Conservation (phyloP, 1,140 invertebrate genomes). For the Conus ventricosus region DNA sequence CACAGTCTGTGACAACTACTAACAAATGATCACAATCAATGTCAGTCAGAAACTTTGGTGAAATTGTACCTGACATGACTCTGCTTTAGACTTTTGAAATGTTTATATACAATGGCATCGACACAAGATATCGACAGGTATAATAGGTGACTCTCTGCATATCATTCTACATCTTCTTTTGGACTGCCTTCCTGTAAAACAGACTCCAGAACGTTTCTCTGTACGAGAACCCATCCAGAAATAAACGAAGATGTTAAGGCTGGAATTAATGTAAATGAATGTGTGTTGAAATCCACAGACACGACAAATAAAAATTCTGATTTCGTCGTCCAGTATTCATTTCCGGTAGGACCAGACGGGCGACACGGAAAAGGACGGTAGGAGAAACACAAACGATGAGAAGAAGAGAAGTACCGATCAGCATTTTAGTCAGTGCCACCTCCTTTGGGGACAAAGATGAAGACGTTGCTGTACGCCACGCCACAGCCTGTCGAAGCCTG, state of each 20-base stretch:
- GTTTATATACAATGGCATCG: too few species aligned
- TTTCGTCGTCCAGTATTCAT: background rate
- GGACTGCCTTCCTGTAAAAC: background rate
- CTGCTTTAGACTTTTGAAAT: too few species aligned
- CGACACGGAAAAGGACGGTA: background rate
- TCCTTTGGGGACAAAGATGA: background rate
- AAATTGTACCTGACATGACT: too few species aligned
- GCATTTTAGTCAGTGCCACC: background rate
- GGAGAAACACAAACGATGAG: background rate
- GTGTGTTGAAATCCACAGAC: background rate
- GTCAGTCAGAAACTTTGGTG: too few species aligned
- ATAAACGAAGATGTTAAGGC: background rate
- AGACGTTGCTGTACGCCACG: background rate
- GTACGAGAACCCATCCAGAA: background rate
- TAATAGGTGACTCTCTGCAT: background rate
- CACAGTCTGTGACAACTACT: too few species aligned
- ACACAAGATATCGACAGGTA: too few species aligned
- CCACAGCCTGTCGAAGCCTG: background rate
- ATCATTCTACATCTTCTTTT: background rate
- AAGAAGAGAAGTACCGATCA: background rate
- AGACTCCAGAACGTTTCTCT: background rate
- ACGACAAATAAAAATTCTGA: background rate
- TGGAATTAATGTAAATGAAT: background rate
- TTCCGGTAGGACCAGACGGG: background rate
- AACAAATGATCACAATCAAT: too few species aligned